Evolutionary conservation across 2,888 invertebrate species (phyloP), one percentile per base, ranked within the genome.

Genomic region (Lysandra coridon): DNA sequence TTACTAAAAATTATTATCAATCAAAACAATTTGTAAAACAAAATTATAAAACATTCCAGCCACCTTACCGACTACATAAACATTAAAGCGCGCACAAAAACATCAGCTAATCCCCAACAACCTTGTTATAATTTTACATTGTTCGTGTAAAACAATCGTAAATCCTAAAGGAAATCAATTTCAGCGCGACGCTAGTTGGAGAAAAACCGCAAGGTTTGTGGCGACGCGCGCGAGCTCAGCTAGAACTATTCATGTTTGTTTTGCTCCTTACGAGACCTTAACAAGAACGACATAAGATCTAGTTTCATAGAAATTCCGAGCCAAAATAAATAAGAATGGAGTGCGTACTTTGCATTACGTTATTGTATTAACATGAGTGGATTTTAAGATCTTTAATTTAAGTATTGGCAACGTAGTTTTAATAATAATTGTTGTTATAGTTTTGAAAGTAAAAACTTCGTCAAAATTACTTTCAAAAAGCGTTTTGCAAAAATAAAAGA

Each of bases 81-180:
- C 30, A 30, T 44, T 49, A 75, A 30, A 49, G 57, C 14, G 49
- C 33, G 33, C 33, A 33, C 33, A 53, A 57, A 57, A 76, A 23
- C 76, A 57, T 57, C 53, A 57, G 57, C 57, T 76, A 76, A 76
- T 57, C 57, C 57, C 17, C 7, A 33, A 76, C 76, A 57, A 76
- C 53, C 57, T 57, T 14, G 76, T 76, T 76, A 76, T 76, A 76
- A 76, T 76, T 57, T 30, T 33, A 57, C 57, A 37, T 78, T 14
- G 78, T 81, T 80, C 82, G 81, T 82, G 81, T 80, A 69, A 76
- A 80, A 69, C 49, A 73, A 69, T 81, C 81, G 80, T 82, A 80
- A 82, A 78, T 81, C 80, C 80, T 74, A 80, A 82, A 79, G 76
- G 79, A 82, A 82, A 82, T 80, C 81, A 82, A 80, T 80, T 82